phyloP scores from a whole-genome alignment of 2,113 vertebrate genomes.

The Pomatostomus ruficeps region DNA sequence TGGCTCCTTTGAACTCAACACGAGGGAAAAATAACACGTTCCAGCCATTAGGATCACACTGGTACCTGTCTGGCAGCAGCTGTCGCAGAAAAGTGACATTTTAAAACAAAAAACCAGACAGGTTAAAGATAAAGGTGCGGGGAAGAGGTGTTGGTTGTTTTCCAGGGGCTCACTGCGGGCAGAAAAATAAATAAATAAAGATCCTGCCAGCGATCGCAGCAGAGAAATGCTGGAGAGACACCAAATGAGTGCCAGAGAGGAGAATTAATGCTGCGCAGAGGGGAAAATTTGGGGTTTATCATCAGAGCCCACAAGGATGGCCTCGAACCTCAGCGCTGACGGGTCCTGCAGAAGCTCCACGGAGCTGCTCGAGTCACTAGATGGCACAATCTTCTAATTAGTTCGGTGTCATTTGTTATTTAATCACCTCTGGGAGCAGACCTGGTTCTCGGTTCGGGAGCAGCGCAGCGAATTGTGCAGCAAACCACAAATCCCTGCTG shows the following conservation, averaged over 20 bases:
- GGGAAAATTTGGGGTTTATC: neutral
- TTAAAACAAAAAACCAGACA: neutral
- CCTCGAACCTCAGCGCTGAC: neutral
- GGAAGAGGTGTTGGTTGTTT: neutral
- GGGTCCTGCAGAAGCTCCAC: neutral
- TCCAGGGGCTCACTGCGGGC: neutral
- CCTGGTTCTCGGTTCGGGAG: neutral
- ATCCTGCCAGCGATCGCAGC: neutral
- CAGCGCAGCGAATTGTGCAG: neutral
- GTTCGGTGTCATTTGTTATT: neutral
- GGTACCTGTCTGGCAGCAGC: neutral
- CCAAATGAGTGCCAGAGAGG: neutral
- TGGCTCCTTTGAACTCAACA: neutral
- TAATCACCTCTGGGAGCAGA: neutral
- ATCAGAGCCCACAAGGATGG: neutral
- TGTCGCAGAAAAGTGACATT: neutral
- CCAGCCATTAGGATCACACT: neutral
- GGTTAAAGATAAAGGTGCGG: neutral
- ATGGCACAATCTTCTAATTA: slow-evolving; percentile 58
- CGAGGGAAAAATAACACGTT: neutral
- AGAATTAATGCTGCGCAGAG: neutral
- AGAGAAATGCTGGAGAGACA: neutral
- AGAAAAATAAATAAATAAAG: neutral
- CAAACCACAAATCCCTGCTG: neutral
- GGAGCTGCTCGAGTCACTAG: neutral